phyloP scores from a whole-genome alignment of 2,797 vertebrate genomes.

The Falco cherrug region DNA sequence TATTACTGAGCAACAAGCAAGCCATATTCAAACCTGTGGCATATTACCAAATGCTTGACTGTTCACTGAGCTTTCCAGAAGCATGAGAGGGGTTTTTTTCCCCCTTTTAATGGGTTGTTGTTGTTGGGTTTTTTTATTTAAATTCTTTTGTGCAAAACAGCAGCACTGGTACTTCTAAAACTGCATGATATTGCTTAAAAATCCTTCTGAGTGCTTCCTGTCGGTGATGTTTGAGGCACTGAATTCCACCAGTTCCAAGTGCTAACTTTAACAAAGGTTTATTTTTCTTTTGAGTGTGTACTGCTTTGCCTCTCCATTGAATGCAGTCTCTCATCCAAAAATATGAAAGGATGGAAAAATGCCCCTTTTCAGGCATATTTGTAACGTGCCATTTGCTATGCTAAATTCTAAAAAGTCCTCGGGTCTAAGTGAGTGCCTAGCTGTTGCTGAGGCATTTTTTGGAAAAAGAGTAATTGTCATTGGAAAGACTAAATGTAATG shows the following conservation, averaged over 20 bases:
- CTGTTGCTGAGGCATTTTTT: conserved; percentile 27
- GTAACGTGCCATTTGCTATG: not conserved
- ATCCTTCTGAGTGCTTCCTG: not conserved
- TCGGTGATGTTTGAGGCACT: not conserved
- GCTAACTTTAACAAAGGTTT: conserved; percentile 47
- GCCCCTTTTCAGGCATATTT: conserved; percentile 17
- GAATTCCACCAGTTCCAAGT: conserved; percentile 14
- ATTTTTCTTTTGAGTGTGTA: conserved; percentile 22
- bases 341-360: conserved; percentile 27
- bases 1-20: conserved; percentile 8
- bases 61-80: not conserved
- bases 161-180: not conserved
- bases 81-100: not conserved
- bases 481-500: not conserved
- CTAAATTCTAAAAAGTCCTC: conserved; percentile 12
- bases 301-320: not conserved
- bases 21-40: not conserved
- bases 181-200: not conserved
- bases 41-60: not conserved
- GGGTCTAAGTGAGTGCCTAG: not conserved
- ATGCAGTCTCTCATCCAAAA: conserved; percentile 34
- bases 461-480: conserved; percentile 9
- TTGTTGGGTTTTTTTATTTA: not conserved
- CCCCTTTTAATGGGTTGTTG: not conserved
- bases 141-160: not conserved